A percentile compares a stretch with the other conserved stretches of the same genome.
These are phyloP conservation scores for Branchellion lobata DNA, from an alignment of 2,888 invertebrate genomes.

Conservation along the genomic window DNA sequence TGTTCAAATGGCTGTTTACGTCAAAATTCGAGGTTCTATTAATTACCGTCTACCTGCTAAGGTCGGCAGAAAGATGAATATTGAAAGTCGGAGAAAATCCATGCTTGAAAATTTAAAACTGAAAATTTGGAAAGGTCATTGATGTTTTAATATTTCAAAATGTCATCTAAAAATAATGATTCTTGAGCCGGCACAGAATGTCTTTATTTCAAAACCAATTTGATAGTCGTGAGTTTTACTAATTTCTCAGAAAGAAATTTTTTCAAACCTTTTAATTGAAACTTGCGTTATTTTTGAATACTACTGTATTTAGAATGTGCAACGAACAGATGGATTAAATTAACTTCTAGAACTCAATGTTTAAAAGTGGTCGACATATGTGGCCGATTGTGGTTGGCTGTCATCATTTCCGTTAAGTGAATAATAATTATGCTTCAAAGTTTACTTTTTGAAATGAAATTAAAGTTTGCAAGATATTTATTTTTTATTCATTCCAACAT, in stretches of 20 bases:
- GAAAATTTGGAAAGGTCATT: no score
- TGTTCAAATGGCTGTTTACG: background rate
- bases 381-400: constrained; percentile 43
- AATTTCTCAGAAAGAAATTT: background rate
- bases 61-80: background rate
- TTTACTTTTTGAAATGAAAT: no score
- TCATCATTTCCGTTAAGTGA: constrained; percentile 38
- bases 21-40: background rate
- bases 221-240: background rate
- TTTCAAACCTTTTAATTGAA: background rate
- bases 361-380: constrained; percentile 30
- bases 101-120: background rate
- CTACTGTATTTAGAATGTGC: background rate
- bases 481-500: background rate
- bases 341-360: constrained; percentile 16
- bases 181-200: background rate
- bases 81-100: background rate
- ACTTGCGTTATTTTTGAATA: background rate
- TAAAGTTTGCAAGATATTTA: no score
- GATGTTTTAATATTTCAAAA: background rate
- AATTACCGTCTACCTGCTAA: background rate
- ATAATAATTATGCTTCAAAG: no score
- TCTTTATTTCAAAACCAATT: no score
- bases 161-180: background rate
- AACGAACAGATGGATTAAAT: background rate